A percentile compares a stretch with the other conserved stretches of the same genome.
Conservation (phyloP, 2,888 invertebrate species). For the Drosophila pseudotalamancana region DNA sequence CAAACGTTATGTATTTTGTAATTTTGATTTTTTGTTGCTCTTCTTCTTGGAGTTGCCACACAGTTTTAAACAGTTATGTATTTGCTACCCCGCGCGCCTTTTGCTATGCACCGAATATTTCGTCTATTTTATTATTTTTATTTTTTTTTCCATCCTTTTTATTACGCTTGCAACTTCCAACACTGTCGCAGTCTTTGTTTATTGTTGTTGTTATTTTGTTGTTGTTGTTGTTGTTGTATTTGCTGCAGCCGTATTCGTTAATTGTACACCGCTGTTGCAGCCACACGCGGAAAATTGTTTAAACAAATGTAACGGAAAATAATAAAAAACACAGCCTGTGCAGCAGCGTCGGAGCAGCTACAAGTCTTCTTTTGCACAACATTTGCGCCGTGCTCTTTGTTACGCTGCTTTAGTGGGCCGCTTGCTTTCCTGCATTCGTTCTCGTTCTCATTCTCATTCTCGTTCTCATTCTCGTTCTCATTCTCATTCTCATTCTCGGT, state of each 20-base stretch:
- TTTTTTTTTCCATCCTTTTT: no score
- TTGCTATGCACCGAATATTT: slow-evolving; percentile 28
- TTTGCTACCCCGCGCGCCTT: slow-evolving; percentile 35
- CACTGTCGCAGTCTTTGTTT: slow-evolving; percentile 2
- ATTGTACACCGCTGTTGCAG: slow-evolving; percentile 1
- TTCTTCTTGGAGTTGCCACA: slow-evolving; percentile 3
- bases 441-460: slow-evolving; percentile 17
- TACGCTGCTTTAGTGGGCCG: slow-evolving; percentile 53
- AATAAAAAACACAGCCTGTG: slow-evolving; percentile 47
- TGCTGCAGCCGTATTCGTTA: background rate
- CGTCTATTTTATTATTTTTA: slow-evolving; percentile 3
- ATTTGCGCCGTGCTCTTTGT: slow-evolving; percentile 60
- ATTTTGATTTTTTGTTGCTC: background rate
- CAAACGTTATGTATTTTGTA: slow-evolving; percentile 16
- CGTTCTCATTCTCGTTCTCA: background rate
- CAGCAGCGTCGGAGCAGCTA: slow-evolving; percentile 62
- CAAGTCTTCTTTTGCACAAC: slow-evolving; percentile 78
- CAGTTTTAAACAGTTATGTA: slow-evolving; percentile 19
- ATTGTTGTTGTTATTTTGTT: slow-evolving; percentile 4
- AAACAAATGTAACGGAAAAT: slow-evolving; percentile 60
- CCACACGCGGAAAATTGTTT: slow-evolving; percentile 48
- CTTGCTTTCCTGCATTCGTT: slow-evolving; percentile 15
- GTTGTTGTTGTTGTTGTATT: background rate
- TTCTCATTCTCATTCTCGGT: slow-evolving; percentile 20
- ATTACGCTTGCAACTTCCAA: no score